Evolutionary conservation across 2,888 invertebrate species (phyloP).

Genomic region (Sphaerophoria taeniata): DNA sequence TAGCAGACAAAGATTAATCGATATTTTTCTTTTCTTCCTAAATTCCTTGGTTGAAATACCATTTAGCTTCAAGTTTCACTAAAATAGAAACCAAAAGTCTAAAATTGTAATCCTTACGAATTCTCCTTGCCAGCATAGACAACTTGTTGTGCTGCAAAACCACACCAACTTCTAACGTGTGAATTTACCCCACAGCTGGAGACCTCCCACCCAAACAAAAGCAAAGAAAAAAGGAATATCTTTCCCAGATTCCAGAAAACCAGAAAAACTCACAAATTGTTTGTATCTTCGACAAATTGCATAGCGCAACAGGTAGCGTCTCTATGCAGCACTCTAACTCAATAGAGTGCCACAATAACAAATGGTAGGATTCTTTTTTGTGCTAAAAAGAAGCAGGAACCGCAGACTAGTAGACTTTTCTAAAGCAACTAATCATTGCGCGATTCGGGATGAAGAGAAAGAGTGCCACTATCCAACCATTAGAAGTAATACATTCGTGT

Average conservation of each 20-base stretch:
- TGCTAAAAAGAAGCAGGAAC: conserved; percentile 16
- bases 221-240: conserved; percentile 6
- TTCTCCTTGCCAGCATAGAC: conserved; percentile 29
- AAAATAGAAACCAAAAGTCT: conserved; percentile 64
- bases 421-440: conserved; percentile 61
- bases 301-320: conserved; percentile 69
- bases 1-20: too few relatives aligned
- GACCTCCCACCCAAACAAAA: conserved; percentile 57
- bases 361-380: conserved; percentile 38
- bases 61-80: too few relatives aligned
- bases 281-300: conserved; percentile 64
- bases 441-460: conserved; percentile 29
- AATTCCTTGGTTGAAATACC: too few relatives aligned
- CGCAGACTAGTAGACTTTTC: neutral
- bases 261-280: conserved; percentile 22
- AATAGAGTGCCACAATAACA: conserved; percentile 53
- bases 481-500: conserved; percentile 73
- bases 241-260: conserved; percentile 40
- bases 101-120: conserved; percentile 26
- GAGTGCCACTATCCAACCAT: conserved; percentile 62
- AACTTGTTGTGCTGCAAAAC: conserved; percentile 3
- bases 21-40: too few relatives aligned
- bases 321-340: conserved; percentile 57
- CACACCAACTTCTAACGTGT: conserved; percentile 62
- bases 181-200: conserved; percentile 64